A percentile compares a stretch with the other conserved stretches of the same genome.
Conservation (phyloP, 2,797 vertebrate species). For the Cyprinodon diabolis region DNA sequence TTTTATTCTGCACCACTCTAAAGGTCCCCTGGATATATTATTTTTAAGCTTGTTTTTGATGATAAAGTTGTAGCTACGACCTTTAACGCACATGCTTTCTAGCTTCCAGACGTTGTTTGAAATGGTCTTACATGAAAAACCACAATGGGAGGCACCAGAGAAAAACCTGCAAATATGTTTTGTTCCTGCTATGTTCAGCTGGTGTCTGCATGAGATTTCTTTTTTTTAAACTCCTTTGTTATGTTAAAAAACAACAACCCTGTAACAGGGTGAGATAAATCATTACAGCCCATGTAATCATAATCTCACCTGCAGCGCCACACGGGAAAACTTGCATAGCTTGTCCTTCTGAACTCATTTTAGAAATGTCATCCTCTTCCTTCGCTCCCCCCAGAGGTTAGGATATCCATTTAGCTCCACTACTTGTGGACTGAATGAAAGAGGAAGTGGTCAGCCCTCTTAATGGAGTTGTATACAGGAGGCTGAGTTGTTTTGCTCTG, state of each 20-base stretch:
- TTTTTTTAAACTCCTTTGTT: neutral
- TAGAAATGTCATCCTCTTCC: conserved; percentile 43
- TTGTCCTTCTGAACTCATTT: conserved; percentile 46
- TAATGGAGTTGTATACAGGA: conserved; percentile 66
- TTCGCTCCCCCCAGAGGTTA: conserved; percentile 57
- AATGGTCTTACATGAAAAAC: neutral
- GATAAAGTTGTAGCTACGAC: too few relatives aligned
- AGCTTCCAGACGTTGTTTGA: neutral
- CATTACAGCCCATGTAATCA: conserved; percentile 8
- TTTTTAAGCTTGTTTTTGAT: too few relatives aligned
- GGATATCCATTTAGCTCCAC: conserved; percentile 73
- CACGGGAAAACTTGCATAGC: conserved; percentile 48
- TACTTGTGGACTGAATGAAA: conserved; percentile 69
- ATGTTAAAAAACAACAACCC: conserved; percentile 5
- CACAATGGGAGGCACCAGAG: neutral
- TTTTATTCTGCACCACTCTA: too few relatives aligned
- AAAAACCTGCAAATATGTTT: neutral
- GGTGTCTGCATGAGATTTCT: neutral
- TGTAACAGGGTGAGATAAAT: conserved; percentile 19
- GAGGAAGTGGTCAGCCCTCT: conserved; percentile 68
- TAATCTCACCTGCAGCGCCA: conserved; percentile 23
- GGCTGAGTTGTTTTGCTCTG: conserved; percentile 46
- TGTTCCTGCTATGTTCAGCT: neutral
- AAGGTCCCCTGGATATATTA: too few relatives aligned
- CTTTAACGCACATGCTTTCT: neutral